Percentiles rank a stretch among this genome's conserved stretches.
phyloP scores from a whole-genome alignment of 2,888 invertebrate species.

The Campaea margaritaria region DNA sequence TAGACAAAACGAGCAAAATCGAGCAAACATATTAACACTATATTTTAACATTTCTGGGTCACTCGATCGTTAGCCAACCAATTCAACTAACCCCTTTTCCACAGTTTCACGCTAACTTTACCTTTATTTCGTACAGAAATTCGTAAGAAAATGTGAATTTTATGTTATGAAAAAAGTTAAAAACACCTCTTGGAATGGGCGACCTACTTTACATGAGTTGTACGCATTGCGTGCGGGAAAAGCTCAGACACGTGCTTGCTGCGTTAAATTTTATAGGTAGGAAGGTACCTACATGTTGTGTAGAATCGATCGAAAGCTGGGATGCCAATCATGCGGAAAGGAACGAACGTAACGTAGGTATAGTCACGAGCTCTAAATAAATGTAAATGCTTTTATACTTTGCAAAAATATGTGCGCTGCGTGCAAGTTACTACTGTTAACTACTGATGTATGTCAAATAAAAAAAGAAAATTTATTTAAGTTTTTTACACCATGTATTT shows the following conservation, averaged over 20 bases:
- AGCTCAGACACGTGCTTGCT: constrained; percentile 11
- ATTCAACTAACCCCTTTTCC: constrained; percentile 16
- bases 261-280: constrained; percentile 36
- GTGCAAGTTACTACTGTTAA: too few species aligned
- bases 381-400: too few species aligned
- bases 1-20: neutral
- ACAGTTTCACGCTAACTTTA: constrained; percentile 11
- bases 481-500: too few species aligned
- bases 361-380: too few species aligned
- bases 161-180: constrained; percentile 21
- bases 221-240: constrained; percentile 29
- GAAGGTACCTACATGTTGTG: constrained; percentile 7
- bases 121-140: constrained; percentile 6
- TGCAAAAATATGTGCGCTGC: too few species aligned
- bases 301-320: constrained; percentile 8
- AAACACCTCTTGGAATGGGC: constrained; percentile 5
- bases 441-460: too few species aligned
- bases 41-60: constrained; percentile 15
- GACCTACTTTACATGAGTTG: constrained; percentile 17
- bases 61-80: constrained; percentile 11
- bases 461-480: too few species aligned
- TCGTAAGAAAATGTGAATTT: constrained; percentile 6
- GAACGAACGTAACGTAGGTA: too few species aligned
- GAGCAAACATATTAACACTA: neutral
- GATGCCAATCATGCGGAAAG: constrained; percentile 36